Evolutionary conservation across 2,888 invertebrate species (phyloP), one percentile per base, ranked within the genome.

Genomic region (Petrolisthes manimaculis): DNA sequence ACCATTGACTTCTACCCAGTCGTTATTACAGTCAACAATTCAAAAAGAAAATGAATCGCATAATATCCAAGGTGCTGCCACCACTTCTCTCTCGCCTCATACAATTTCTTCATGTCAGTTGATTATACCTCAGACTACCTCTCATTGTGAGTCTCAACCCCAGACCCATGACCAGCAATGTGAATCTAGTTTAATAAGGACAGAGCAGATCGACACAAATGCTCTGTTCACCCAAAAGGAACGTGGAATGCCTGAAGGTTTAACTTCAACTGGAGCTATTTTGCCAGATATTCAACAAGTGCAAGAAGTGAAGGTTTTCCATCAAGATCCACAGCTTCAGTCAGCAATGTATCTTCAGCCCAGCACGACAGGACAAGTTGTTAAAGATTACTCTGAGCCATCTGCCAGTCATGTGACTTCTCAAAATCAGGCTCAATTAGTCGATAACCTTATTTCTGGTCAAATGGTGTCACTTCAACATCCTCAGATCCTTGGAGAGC

Each of bases 401-500:
- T n/a, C 37, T 37, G 37, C 37, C 37, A 37, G 37, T 37, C 18
- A 71, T 71, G 1, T n/a, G 6, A 6, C 71, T n/a, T n/a, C 14
- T 71, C 18, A 71, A n/a, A 71, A 71, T 6, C 18, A 14, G 6
- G 18, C 21, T n/a, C 14, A 6, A 3, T 71, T 71, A n/a, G 71
- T 6, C 18, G 9, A 9, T 61, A 18, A 14, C 71, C 12, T 21
- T 6, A n/a, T 71, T 71, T 24, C 56, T 56, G 21, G 55, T 21
- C 61, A n/a, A 8, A 56, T 21, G 9, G 24, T 37, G 4, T 37
- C 61, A 67, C 14, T 81, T 24, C 37, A 37, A 37, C 37, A 6
- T 21, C 81, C 81, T 61, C 81, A 81, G 37, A 81, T 81, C 51
- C 53, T 81, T 24, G 86, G 82, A 21, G 86, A 86, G 61, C 75